These are phyloP conservation scores for Ypsolopha sequella DNA, from an alignment of 2,888 invertebrate species.

Conservation along the genomic window DNA sequence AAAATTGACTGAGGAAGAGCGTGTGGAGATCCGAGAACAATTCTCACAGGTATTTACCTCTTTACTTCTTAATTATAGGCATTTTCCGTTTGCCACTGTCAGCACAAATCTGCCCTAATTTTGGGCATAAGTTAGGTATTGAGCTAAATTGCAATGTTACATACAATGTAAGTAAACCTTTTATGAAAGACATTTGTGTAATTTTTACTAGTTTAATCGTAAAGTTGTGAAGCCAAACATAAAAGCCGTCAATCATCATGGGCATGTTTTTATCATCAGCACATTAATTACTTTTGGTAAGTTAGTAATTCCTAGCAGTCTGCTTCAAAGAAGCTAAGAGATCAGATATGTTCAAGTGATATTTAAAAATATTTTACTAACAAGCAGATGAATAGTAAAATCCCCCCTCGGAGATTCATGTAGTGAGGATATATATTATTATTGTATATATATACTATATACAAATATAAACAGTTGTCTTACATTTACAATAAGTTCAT, in stretches of 20 bases:
- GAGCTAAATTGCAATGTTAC: background rate
- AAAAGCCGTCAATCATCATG: too few species aligned
- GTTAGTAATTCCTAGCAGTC: background rate
- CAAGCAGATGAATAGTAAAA: too few species aligned
- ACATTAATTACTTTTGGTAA: background rate
- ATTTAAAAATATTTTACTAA: too few species aligned
- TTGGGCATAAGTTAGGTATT: background rate
- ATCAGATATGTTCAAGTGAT: too few species aligned
- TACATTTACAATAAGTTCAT: too few species aligned
- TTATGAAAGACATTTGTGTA: background rate
- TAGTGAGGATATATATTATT: too few species aligned
- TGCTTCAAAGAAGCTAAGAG: too few species aligned
- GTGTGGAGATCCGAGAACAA: constrained; percentile 81
- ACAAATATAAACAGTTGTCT: too few species aligned
- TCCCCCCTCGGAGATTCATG: too few species aligned
- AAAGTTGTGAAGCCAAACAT: too few species aligned
- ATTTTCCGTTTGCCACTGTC: background rate
- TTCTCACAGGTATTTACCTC: constrained; percentile 76
- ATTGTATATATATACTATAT: too few species aligned
- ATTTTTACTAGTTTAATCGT: background rate
- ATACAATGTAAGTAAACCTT: background rate
- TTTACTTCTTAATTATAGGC: background rate
- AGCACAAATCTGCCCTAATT: background rate
- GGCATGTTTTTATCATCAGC: background rate
- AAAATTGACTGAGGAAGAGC: constrained; percentile 77